Evolutionary conservation across 2,888 invertebrate species (phyloP).

Genomic region (Minunthozetes semirufus): DNA sequence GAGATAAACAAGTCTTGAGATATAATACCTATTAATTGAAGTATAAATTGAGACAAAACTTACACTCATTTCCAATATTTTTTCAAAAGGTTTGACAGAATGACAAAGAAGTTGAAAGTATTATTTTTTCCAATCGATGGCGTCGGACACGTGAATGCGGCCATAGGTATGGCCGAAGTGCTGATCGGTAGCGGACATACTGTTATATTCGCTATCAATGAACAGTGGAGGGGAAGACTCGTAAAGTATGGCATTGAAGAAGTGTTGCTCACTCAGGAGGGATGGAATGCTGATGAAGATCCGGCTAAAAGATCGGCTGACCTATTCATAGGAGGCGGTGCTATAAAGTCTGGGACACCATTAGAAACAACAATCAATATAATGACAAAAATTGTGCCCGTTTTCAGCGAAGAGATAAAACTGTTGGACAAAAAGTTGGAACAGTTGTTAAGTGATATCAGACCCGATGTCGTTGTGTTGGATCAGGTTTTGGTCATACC

Average conservation of each 20-base stretch:
- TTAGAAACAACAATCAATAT: not conserved
- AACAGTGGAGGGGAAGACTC: conserved; percentile 23
- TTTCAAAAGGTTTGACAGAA: too few species aligned
- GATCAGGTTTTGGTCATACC: not conserved
- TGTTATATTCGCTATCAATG: conserved; percentile 18
- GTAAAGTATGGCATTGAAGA: conserved; percentile 9
- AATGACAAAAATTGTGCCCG: not conserved
- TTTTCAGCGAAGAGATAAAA: not conserved
- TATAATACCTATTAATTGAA: too few species aligned
- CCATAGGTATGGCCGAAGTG: conserved; percentile 32
- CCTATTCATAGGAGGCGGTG: not conserved
- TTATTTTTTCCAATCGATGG: not conserved
- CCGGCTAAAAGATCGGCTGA: not conserved
- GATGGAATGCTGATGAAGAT: not conserved
- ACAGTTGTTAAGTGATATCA: not conserved
- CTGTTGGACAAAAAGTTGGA: not conserved
- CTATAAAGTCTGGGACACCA: not conserved
- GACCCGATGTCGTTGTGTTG: not conserved
- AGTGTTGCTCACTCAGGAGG: not conserved
- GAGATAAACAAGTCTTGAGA: too few species aligned
- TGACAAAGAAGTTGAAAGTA: too few species aligned
- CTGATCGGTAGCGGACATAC: conserved; percentile 22
- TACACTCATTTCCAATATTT: too few species aligned
- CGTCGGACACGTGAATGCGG: conserved; percentile 33
- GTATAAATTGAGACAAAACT: too few species aligned